Evolutionary conservation across 2,888 invertebrate genomes (phyloP).

Genomic region (Ochropleura leucogaster): DNA sequence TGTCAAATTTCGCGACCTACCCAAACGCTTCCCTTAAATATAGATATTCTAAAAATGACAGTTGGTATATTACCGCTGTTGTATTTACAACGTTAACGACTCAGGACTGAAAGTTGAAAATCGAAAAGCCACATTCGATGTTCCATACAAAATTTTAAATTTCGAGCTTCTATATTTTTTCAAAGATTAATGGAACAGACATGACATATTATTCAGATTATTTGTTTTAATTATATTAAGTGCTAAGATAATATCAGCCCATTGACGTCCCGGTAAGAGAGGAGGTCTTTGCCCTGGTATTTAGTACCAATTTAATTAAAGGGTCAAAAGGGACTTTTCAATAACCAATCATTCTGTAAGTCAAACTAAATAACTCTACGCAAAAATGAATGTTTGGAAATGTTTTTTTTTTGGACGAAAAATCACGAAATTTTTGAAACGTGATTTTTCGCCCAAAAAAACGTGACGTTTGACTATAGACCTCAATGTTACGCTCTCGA

Average conservation of each 20-base stretch:
- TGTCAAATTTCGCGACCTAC: no score
- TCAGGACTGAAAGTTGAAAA: no score
- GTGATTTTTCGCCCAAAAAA: no score
- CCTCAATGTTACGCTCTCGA: no score
- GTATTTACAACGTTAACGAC: background rate
- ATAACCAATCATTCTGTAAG: no score
- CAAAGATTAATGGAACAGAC: background rate
- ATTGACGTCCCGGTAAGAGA: background rate
- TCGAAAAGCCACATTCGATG: background rate
- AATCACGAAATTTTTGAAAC: no score
- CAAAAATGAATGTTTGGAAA: no score
- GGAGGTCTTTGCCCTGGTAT: background rate
- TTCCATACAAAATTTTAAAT: background rate
- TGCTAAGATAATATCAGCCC: background rate
- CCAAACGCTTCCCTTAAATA: no score
- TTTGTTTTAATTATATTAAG: conserved; percentile 19
- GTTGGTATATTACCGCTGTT: background rate
- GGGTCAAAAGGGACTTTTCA: no score
- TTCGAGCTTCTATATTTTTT: background rate
- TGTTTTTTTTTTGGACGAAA: no score
- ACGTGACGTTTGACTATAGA: no score
- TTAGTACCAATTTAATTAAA: conserved; percentile 1
- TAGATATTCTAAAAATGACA: background rate
- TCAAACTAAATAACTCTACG: no score
- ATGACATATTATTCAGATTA: background rate